A percentile compares a stretch with the other conserved stretches of the same genome.
phyloP scores from a whole-genome alignment of 1,140 invertebrate species.

The Oreohelix idahoensis region DNA sequence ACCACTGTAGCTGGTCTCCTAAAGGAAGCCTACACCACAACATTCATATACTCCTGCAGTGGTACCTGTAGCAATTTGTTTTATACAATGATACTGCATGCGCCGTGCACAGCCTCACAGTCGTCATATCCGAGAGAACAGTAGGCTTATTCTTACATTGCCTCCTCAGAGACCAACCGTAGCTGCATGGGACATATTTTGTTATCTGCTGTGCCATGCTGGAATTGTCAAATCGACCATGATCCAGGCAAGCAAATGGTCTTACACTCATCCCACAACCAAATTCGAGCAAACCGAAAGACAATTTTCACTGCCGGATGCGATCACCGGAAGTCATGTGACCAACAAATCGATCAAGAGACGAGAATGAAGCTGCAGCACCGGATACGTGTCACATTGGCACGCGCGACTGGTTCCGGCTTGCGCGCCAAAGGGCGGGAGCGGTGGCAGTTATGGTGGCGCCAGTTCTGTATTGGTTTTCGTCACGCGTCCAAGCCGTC shows the following conservation, averaged over 20 bases:
- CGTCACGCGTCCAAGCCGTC: constrained; percentile 12
- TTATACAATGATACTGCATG: too few relatives aligned
- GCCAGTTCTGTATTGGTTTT: constrained; percentile 2
- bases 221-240: neutral
- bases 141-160: too few relatives aligned
- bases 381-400: constrained; percentile 12
- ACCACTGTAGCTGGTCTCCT: too few relatives aligned
- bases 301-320: neutral
- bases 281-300: neutral
- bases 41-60: too few relatives aligned
- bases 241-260: neutral
- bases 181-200: too few relatives aligned
- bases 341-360: constrained; percentile 26
- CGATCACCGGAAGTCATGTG: constrained; percentile 18
- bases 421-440: constrained; percentile 11
- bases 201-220: too few relatives aligned
- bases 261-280: neutral
- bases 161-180: too few relatives aligned
- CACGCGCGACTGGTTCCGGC: constrained; percentile 23
- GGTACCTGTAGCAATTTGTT: too few relatives aligned
- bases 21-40: too few relatives aligned
- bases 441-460: constrained; percentile 11
- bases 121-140: too few relatives aligned
- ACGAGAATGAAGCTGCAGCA: constrained; percentile 18
- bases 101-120: too few relatives aligned